These are phyloP conservation scores for Basileuterus tristriatus DNA, from an alignment of 2,797 vertebrate species.

Conservation along the genomic window DNA sequence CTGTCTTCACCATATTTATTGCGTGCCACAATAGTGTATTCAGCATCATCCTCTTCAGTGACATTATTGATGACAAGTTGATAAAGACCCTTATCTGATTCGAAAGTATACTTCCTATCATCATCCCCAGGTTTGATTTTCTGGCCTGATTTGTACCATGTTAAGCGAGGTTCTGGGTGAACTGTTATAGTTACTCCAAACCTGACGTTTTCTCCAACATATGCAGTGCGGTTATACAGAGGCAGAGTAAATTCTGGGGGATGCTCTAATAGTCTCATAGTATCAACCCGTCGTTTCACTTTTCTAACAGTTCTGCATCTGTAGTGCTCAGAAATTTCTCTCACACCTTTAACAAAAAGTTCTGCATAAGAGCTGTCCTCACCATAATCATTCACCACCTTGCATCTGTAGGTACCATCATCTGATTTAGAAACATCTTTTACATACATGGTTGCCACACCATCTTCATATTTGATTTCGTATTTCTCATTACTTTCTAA, in stretches of 20 bases:
- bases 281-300: conserved; percentile 92
- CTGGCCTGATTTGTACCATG: conserved; percentile 96
- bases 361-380: conserved; percentile 95
- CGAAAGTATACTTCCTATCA: conserved; percentile 93
- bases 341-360: conserved; percentile 89
- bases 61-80: conserved; percentile 89
- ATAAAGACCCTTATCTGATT: conserved; percentile 94
- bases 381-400: conserved; percentile 94
- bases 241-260: conserved; percentile 98
- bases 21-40: conserved; percentile 92
- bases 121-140: conserved; percentile 92
- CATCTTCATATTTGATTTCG: conserved; percentile 94
- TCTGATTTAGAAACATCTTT: conserved; percentile 90
- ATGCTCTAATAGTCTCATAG: conserved; percentile 91
- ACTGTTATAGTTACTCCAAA: conserved; percentile 97
- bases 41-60: conserved; percentile 89
- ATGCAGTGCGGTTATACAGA: conserved; percentile 90
- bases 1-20: conserved; percentile 96
- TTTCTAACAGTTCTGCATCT: conserved; percentile 88
- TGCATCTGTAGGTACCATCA: conserved; percentile 97
- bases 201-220: conserved; percentile 89
- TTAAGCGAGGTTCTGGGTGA: conserved; percentile 95
- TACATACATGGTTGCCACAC: conserved; percentile 88
- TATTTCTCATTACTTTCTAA: conserved; percentile 91
- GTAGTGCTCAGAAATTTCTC: conserved; percentile 90